Percentiles rank a stretch among this genome's conserved stretches.
phyloP scores from a whole-genome alignment of 2,113 vertebrate genomes.

The Callocephalon fimbriatum region DNA sequence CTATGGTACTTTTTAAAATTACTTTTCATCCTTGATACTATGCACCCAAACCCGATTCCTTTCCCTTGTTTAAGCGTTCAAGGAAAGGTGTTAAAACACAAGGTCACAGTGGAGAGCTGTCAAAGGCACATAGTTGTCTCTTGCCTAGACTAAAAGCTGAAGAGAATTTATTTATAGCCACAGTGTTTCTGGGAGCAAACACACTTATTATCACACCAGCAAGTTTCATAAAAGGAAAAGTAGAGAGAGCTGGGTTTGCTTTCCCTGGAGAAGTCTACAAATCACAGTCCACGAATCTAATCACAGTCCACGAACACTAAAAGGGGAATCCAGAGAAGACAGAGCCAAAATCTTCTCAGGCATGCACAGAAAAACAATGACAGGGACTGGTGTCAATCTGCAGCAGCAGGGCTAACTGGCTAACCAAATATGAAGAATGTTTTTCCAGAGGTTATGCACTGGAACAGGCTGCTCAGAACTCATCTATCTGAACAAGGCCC shows the following conservation, averaged over 20 bases:
- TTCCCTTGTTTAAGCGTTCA: neutral
- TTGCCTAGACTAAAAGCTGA: neutral
- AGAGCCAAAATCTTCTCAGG: neutral
- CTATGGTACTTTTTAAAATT: neutral
- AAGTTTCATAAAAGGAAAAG: neutral
- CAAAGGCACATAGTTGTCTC: neutral
- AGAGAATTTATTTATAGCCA: neutral
- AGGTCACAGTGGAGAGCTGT: neutral
- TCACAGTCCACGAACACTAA: neutral
- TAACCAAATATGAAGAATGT: neutral
- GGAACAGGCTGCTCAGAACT: neutral
- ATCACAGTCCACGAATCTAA: neutral
- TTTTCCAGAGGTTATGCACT: neutral
- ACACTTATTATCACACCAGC: neutral
- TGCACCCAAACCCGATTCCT: neutral
- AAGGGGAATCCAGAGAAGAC: neutral
- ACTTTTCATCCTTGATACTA: neutral
- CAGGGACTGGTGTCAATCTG: neutral
- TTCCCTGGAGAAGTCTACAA: neutral
- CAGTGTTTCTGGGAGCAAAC: neutral
- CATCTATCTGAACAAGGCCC: too few relatives aligned
- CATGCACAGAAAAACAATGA: neutral
- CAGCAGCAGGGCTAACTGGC: neutral
- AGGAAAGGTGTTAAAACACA: neutral
- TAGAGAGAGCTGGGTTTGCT: neutral